Conservation (phyloP, 2,888 invertebrate genomes). For the Cylindroiulus punctatus region DNA sequence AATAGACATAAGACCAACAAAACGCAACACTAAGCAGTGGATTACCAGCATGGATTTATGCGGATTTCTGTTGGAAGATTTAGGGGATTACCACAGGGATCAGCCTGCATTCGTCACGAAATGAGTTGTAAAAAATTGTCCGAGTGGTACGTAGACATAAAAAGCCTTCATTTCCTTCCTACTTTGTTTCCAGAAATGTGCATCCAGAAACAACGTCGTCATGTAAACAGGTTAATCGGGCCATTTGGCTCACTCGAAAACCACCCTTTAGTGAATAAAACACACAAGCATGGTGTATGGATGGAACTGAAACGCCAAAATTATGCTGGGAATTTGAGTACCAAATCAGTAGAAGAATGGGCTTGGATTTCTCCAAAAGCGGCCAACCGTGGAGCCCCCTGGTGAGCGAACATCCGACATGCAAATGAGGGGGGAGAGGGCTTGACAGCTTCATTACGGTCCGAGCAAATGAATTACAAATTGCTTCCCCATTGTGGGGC, state of each 20-base stretch:
- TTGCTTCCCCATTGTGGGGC: slow-evolving; percentile 20
- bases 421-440: neutral
- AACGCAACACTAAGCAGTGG: neutral
- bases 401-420: slow-evolving; percentile 19
- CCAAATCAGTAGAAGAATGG: neutral
- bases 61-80: neutral
- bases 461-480: slow-evolving; percentile 32
- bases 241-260: too few species aligned
- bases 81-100: neutral
- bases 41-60: neutral
- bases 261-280: neutral
- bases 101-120: neutral
- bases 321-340: neutral
- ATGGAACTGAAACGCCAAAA: neutral
- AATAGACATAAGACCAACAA: neutral
- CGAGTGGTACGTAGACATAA: neutral
- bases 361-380: neutral
- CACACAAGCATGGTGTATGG: neutral
- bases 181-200: slow-evolving; percentile 6
- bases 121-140: neutral
- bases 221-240: neutral
- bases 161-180: neutral
- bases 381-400: slow-evolving; percentile 23
- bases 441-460: slow-evolving; percentile 25
- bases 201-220: neutral